Evolutionary conservation across 2,113 vertebrate genomes (phyloP), one percentile per base, ranked within the genome.

Genomic region (Takifugu bimaculatus): DNA sequence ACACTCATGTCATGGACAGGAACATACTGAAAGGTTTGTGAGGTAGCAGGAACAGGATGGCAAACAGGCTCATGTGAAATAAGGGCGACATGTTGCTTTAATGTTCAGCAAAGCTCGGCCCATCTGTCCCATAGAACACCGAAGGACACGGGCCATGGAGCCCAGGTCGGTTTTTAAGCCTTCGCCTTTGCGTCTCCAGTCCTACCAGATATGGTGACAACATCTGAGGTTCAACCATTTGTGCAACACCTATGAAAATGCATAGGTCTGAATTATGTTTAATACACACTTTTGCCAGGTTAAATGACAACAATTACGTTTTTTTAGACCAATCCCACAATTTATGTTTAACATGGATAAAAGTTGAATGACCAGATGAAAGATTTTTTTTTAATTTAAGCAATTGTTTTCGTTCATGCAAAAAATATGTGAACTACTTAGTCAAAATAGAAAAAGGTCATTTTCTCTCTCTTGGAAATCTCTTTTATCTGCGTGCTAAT

Each of bases 71-170:
- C 15, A 60, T 47, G 50, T 56, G 32, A n/a, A 42, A 2, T 26
- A 48, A 32, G 4, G 3, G 4, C n/a, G 48, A 4, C 13, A 32
- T 59, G 48, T 47, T 26, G 13, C 39, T 63, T 26, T 57, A 65
- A 68, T 29, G 54, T 52, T 45, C n/a, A 56, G 13, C 12, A 54
- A 57, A 52, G n/a, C 5, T 13, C 20, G 0, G 50, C 42, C 54
- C 54, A 74, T 75, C 63, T 82, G 70, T 59, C 26, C 50, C 65
- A 63, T 13, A 39, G 35, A 39, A 39, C 75, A 39, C 13, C 13
- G 7, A 1, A 47, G 27, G 9, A 50, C 64, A 60, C 44, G 48
- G 61, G 59, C 15, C 42, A 27, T 72, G 70, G 63, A 57, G 35
- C 54, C 5, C 2, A 15, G 48, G 35, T 52, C 64, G 59, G 57